Conservation (phyloP, 2,113 vertebrate genomes). For the Abramis brama region DNA sequence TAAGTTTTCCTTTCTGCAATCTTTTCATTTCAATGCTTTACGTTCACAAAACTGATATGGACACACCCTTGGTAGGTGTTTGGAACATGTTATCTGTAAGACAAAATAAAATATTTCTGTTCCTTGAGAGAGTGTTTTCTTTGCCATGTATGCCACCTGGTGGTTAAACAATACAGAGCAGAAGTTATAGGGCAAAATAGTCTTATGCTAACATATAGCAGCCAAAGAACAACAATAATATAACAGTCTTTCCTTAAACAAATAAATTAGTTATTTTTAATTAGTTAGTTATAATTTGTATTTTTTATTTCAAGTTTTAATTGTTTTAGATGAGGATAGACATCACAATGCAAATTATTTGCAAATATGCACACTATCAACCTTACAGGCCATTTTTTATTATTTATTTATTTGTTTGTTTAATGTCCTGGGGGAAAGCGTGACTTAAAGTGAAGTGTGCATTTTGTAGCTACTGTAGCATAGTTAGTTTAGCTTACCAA, state of each 20-base stretch:
- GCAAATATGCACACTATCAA: background rate
- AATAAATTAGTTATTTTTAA: background rate
- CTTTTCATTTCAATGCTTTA: background rate
- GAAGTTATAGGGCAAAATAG: background rate
- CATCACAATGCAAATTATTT: background rate
- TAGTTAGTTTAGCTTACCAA: background rate
- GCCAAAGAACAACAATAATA: too few relatives aligned
- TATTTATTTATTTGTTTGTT: too few relatives aligned
- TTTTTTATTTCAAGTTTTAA: background rate
- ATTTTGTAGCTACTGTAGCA: background rate
- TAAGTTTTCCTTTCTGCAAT: background rate
- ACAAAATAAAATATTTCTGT: constrained; percentile 9
- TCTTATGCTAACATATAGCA: background rate
- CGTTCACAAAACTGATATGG: background rate
- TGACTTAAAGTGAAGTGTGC: too few relatives aligned
- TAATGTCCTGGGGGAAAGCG: too few relatives aligned
- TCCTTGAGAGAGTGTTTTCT: background rate
- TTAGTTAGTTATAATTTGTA: background rate
- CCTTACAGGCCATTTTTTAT: background rate
- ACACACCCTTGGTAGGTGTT: constrained; percentile 2
- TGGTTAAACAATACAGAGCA: background rate
- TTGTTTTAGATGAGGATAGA: background rate
- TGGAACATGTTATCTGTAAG: background rate
- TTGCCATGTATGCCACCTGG: constrained; percentile 15
- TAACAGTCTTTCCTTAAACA: background rate